Evolutionary conservation across 92 coral and sea anemone genomes (phyloP).

Genomic region (Hydrozoanthus gracilis): DNA sequence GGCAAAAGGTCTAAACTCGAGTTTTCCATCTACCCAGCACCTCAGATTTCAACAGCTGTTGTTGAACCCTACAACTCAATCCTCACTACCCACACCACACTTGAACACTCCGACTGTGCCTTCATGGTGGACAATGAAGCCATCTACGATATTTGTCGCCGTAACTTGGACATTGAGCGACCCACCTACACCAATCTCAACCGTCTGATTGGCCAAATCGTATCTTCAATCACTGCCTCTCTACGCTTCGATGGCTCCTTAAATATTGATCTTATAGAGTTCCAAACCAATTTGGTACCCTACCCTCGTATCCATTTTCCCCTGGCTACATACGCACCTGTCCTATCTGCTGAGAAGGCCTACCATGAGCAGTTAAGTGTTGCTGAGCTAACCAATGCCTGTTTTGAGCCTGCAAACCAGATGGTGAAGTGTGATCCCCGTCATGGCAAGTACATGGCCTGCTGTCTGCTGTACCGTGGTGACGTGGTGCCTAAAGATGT

Average conservation of each 20-base stretch:
- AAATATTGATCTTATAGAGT: constrained; percentile 13
- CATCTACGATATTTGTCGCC: constrained; percentile 91
- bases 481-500: constrained; percentile 80
- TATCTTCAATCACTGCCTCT: constrained; percentile 91
- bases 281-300: constrained; percentile 92
- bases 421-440: too few species aligned
- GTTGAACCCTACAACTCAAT: constrained; percentile 91
- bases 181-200: constrained; percentile 93
- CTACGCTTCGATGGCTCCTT: constrained; percentile 23
- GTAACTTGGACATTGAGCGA: constrained; percentile 90
- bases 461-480: constrained; percentile 81
- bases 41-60: constrained; percentile 83
- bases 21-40: constrained; percentile 88
- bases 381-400: too few species aligned
- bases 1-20: constrained; percentile 90
- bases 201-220: constrained; percentile 96
- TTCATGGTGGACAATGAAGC: constrained; percentile 98
- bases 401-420: too few species aligned
- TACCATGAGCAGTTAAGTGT: constrained; percentile 97
- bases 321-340: constrained; percentile 96
- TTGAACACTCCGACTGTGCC: constrained; percentile 94
- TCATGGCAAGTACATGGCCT: too few species aligned
- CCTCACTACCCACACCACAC: constrained; percentile 85
- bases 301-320: constrained; percentile 98
- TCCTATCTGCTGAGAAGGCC: constrained; percentile 97